phyloP scores from a whole-genome alignment of 2,888 invertebrate species.

The Synergus umbraculus region DNA sequence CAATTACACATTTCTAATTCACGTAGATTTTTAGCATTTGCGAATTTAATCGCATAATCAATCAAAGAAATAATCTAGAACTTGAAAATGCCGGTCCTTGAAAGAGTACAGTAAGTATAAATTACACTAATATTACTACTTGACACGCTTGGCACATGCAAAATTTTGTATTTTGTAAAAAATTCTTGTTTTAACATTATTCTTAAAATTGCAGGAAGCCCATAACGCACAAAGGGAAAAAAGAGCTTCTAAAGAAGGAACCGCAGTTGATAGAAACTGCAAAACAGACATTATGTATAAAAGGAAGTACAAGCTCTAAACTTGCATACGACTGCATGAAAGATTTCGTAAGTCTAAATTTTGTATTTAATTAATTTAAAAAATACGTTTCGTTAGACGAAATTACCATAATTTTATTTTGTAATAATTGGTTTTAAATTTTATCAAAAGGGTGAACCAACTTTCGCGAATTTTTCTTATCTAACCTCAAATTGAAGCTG shows the following conservation, averaged over 20 bases:
- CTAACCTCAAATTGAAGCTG: not conserved
- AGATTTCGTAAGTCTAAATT: slow-evolving; percentile 83
- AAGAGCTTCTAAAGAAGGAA: slow-evolving; percentile 87
- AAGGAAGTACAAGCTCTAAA: slow-evolving; percentile 89
- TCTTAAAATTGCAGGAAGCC: slow-evolving; percentile 85
- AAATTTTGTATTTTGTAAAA: not conserved
- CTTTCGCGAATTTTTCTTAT: not conserved
- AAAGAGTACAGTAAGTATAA: slow-evolving; percentile 75
- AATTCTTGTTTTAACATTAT: not conserved
- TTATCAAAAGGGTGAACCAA: not conserved
- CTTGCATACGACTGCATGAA: slow-evolving; percentile 86
- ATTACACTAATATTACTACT: slow-evolving; percentile 27
- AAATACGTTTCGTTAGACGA: not conserved
- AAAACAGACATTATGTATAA: slow-evolving; percentile 90
- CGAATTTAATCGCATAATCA: not conserved
- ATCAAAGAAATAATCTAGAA: not conserved
- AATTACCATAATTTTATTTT: not conserved
- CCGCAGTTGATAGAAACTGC: slow-evolving; percentile 93
- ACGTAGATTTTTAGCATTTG: not conserved
- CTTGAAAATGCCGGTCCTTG: slow-evolving; percentile 69
- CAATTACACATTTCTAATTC: not conserved
- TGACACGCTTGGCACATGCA: not conserved
- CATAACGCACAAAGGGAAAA: slow-evolving; percentile 92
- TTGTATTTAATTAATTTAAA: not conserved
- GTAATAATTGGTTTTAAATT: not conserved